A percentile compares a stretch with the other conserved stretches of the same genome.
Evolutionary conservation across 2,888 invertebrate species (phyloP).

Genomic region (Pollenia amentaria): DNA sequence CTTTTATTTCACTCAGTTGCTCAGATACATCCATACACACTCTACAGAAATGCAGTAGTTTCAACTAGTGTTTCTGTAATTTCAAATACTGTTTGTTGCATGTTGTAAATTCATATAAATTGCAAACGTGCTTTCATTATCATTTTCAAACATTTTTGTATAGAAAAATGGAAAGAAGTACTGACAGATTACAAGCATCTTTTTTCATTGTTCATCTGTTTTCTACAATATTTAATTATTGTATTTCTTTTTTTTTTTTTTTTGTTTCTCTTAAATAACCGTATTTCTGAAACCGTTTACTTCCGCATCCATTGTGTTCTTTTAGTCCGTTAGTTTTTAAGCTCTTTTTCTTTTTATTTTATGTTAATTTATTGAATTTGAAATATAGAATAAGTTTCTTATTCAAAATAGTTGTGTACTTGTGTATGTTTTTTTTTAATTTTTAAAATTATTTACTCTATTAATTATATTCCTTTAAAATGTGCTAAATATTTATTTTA

Average conservation of each 20-base stretch:
- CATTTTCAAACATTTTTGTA: conserved; percentile 13
- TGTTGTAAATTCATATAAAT: conserved; percentile 36
- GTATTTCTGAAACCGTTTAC: conserved; percentile 31
- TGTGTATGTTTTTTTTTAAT: neutral
- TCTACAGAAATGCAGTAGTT: neutral
- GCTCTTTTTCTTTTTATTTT: conserved; percentile 35
- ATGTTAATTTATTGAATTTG: conserved; percentile 43
- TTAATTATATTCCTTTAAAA: conserved; percentile 24
- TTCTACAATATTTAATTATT: conserved; percentile 7
- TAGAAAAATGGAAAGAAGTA: neutral
- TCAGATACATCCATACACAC: neutral
- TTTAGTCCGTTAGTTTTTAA: conserved; percentile 56
- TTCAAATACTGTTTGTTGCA: conserved; percentile 54
- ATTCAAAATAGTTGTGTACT: conserved; percentile 4
- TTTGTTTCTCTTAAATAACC: conserved; percentile 30
- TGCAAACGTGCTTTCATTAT: conserved; percentile 58
- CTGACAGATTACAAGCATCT: neutral
- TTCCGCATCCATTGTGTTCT: conserved; percentile 56
- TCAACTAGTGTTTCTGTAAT: neutral
- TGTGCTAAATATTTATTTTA: conserved; percentile 61
- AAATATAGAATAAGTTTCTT: conserved; percentile 33
- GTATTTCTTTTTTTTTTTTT: too few relatives aligned
- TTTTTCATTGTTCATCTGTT: conserved; percentile 2
- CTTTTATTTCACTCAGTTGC: neutral
- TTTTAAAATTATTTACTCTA: conserved; percentile 8